Conservation (phyloP, 2,113 vertebrate genomes). For the Corynorhinus townsendii region DNA sequence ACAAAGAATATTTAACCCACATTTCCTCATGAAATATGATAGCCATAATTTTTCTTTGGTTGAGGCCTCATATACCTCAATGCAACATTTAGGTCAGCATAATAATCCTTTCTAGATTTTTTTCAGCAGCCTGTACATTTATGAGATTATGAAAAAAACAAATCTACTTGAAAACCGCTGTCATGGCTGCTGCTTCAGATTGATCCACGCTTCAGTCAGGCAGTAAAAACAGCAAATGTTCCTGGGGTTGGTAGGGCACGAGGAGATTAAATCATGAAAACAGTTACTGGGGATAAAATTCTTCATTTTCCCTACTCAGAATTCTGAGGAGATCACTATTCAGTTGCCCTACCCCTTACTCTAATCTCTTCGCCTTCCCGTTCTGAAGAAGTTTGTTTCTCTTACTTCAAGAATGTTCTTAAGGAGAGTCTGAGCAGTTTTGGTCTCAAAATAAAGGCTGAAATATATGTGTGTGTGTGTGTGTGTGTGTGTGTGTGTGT, state of each 20-base stretch:
- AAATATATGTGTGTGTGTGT: too few relatives aligned
- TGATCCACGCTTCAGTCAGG: not conserved
- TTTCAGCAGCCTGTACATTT: not conserved
- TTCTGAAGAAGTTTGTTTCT: not conserved
- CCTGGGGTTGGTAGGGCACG: not conserved
- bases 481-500: too few relatives aligned
- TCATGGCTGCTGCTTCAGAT: not conserved
- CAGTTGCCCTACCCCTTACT: not conserved
- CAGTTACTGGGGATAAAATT: not conserved
- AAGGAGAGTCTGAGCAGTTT: not conserved
- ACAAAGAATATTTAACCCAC: not conserved
- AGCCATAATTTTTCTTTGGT: not conserved
- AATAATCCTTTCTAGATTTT: not conserved
- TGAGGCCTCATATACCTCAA: not conserved
- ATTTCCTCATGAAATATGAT: slow-evolving; percentile 3
- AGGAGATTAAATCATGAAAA: not conserved
- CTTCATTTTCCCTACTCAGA: not conserved
- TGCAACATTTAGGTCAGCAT: not conserved
- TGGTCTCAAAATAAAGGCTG: slow-evolving; percentile 12
- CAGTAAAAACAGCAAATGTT: not conserved
- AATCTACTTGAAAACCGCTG: not conserved
- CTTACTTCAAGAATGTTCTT: not conserved
- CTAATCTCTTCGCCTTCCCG: not conserved
- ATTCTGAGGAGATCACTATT: not conserved
- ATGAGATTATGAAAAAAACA: not conserved